Base-by-base conservation (phyloP, 2,888 invertebrate species). In the Caenorhabditis afra region DNA sequence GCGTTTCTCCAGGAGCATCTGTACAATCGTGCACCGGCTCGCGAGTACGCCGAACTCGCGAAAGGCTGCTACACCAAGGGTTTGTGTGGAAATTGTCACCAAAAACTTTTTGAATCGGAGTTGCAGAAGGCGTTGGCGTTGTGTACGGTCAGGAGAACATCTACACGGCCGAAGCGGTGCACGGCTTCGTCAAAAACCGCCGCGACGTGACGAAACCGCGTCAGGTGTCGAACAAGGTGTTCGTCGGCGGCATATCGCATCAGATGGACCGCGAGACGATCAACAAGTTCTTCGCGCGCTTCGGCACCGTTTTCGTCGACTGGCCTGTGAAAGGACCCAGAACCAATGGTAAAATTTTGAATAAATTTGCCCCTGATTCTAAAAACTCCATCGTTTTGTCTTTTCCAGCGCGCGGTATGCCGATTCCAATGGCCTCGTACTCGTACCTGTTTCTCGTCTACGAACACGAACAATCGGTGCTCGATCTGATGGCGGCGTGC, bases 381-480 rank as follows among this genome's bases (percentile, higher is more conserved):
- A n/a, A n/a, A n/a, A n/a, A n/a, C n/a, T 22, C 16, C 12, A 57
- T 37, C 3, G n/a, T 20, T 3, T 12, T 22, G 53, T 14, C 68
- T 55, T 5, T 57, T 76, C 16, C 47, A 70, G 53, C 12, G n/a
- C 55, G 55, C 12, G 71, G 66, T 11, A 61, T 44, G 16, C 29
- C 23, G 0, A 14, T 53, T 1, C 37, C 55, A 4, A 16, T 64
- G 11, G 35, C 57, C 0, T 73, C 73, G 11, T 79, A 75, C 50
- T 79, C 79, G 4, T 80, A 80, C 35, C 68, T 80, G 0, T 80
- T 80, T 39, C 45, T 80, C 14, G 80, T 80, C n/a, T 80, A 80
- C 29, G 47, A 37, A 2, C 44, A 75, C 1, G 80, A 80, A 45
- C 37, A 75, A 14, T 80, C 80, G 12, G 80, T 80, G 0, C 14